Evolutionary conservation across 1,140 invertebrate species (phyloP).

Genomic region (Drosophila bocki): DNA sequence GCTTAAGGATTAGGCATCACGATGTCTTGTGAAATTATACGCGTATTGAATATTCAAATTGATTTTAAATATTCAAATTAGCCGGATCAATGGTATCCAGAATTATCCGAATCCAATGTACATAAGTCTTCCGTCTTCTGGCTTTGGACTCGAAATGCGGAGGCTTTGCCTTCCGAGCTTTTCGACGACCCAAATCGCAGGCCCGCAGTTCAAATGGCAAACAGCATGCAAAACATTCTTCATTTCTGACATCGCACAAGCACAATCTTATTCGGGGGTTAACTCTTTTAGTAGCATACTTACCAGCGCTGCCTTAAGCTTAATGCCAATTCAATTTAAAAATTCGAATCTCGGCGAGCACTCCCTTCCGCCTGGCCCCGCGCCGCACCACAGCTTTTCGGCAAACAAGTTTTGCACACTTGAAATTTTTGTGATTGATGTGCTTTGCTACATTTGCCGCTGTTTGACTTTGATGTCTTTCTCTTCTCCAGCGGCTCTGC

Average conservation of each 20-base stretch:
- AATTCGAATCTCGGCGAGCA: conserved; percentile 48
- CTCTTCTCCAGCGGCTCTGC: conserved; percentile 35
- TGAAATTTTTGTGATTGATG: conserved; percentile 84
- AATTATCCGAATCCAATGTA: conserved; percentile 1
- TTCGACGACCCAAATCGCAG: conserved; percentile 44
- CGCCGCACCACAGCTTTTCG: conserved; percentile 58
- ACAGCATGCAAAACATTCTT: conserved; percentile 60
- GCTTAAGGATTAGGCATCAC: background rate
- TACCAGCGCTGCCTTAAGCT: conserved; percentile 70
- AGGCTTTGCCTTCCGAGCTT: conserved; percentile 46
- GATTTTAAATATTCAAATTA: background rate
- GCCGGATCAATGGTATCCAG: background rate
- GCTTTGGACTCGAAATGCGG: conserved; percentile 22
- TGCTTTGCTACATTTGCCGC: conserved; percentile 72
- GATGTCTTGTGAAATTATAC: background rate
- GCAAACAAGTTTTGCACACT: conserved; percentile 80
- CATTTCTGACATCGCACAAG: conserved; percentile 30
- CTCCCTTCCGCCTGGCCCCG: background rate
- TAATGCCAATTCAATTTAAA: conserved; percentile 82
- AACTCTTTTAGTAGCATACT: conserved; percentile 72
- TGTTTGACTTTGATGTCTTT: conserved; percentile 79
- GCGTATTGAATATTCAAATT: background rate
- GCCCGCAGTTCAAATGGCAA: conserved; percentile 65
- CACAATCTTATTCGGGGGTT: conserved; percentile 12
- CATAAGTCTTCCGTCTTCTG: background rate